A percentile compares a stretch with the other conserved stretches of the same genome.
These are phyloP conservation scores for Psix sp. DNA, from an alignment of 1,140 invertebrate genomes.

Conservation along the genomic window DNA sequence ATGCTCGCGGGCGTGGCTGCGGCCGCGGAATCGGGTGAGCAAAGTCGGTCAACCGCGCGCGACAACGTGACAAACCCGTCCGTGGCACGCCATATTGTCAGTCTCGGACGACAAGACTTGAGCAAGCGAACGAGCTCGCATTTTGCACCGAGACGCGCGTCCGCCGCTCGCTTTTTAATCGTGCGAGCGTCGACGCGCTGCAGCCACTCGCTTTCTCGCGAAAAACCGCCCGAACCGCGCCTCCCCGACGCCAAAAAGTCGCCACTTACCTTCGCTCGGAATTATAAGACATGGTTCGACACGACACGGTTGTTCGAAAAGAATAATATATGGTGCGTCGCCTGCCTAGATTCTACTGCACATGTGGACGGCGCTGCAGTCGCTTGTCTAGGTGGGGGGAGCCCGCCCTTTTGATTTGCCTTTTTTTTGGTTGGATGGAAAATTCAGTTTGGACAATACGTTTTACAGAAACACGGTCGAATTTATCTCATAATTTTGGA, in stretches of 20 bases:
- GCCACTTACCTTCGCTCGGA: constrained; percentile 11
- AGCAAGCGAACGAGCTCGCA: neutral
- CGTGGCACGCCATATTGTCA: constrained; percentile 10
- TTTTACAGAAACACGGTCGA: neutral
- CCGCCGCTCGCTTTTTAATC: neutral
- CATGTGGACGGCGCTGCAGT: neutral
- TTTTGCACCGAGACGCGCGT: neutral
- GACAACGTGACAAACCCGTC: constrained; percentile 10
- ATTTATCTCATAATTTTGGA: too few relatives aligned
- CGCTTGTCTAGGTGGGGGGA: neutral
- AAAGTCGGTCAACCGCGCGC: too few relatives aligned
- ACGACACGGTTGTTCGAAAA: constrained; percentile 7
- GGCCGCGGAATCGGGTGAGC: neutral
- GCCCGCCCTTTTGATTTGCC: neutral
- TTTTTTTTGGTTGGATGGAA: neutral
- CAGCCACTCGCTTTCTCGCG: neutral
- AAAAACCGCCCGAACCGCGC: neutral
- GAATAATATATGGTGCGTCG: constrained; percentile 5
- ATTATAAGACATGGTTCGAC: constrained; percentile 10
- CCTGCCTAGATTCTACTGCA: constrained; percentile 1
- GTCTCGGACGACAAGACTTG: constrained; percentile 1
- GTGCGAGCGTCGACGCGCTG: neutral
- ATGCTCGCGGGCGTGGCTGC: neutral
- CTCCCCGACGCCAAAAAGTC: neutral
- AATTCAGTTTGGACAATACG: neutral